Base-by-base conservation (phyloP, 2,888 invertebrate genomes). In the Plebejus melissa region DNA sequence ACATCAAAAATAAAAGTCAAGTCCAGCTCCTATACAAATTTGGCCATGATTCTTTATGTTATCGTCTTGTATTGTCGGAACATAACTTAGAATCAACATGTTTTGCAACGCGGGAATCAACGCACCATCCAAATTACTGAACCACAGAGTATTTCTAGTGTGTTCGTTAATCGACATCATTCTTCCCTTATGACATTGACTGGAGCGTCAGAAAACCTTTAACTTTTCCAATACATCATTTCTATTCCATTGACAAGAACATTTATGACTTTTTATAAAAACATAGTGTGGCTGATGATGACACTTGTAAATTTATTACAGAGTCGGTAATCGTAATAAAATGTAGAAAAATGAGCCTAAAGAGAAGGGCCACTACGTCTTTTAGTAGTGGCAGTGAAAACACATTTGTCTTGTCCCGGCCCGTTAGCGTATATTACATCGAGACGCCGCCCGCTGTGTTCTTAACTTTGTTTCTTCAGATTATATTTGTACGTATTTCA, bases 391-490 rank as follows among this genome's bases (percentile, higher is more conserved):
- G 54, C 87, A 90, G 90, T 89, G 91, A 91, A 93, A 91, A 90
- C 91, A 92, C 93, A 93, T 93, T 93, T 92, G 90, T 93, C 93
- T 93, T 93, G 91, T 91, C 91, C 87, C 86, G 85, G 87, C 86
- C 89, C 90, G 92, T 93, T 92, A 93, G 88, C 92, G 93, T 92
- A 93, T 93, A 93, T 92, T 91, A 91, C 90, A 83, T 81, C 82
- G 88, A 87, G 89, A 88, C 90, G 86, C 87, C 88, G 86, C 90
- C 88, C 85, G 89, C 89, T 89, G 90, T 86, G 86, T 86, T 83
- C 85, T 83, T 86, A 84, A 87, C 89, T 87, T 85, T 82, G 84
- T 84, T 85, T 82, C 84, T 84, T 83, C 77, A 81, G 65, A 65
- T 65, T 65, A 65, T 65, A 65, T 32, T 80, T 80, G 77, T 79